Base-by-base conservation (phyloP, 2,888 invertebrate genomes). In the Himalopsyche kuldschensis region DNA sequence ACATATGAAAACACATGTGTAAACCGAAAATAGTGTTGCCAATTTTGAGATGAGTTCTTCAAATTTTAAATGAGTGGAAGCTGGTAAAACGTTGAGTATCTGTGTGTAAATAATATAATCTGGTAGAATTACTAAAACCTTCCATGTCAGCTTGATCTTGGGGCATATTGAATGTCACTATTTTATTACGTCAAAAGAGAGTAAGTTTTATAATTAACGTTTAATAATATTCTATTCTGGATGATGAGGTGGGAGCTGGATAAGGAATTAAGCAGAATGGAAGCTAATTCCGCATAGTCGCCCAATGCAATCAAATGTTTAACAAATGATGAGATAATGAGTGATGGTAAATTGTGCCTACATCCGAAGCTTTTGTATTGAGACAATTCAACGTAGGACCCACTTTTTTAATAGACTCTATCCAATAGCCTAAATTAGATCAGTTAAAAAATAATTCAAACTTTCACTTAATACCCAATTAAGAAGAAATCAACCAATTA, bases 311-410 rank as follows among this genome's bases (percentile, higher is more conserved):
- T 82, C 79, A 82, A 82, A 82, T 78, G 78, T 63, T 82, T 76
- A 84, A 80, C 82, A 82, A 80, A 82, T 82, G 77, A 84, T 84
- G 82, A 80, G 63, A 84, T 84, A 82, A 84, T 79, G 41, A 75
- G 41, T 81, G 78, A 79, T 78, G 48, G 69, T 75, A 84, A 81
- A 81, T 84, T 78, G 81, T 81, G 69, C 69, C 69, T 69, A 69
- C 69, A 15, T 69, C 27, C 69, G 11, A 69, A 15, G 69, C 69
- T 69, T 69, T 69, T 46, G 77, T 69, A 69, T 69, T 69, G 69
- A n/a, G 30, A 69, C 69, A 69, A 69, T 69, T 69, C 6, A 55
- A 24, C 15, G 55, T 20, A 55, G 55, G 20, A 55, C n/a, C 55
- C 20, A 55, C 1, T 20, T 55, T 41, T 20, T 55, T 20, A 55